Base-by-base conservation (phyloP, 2,888 invertebrate species). In the Stenolophus ochropezus region DNA sequence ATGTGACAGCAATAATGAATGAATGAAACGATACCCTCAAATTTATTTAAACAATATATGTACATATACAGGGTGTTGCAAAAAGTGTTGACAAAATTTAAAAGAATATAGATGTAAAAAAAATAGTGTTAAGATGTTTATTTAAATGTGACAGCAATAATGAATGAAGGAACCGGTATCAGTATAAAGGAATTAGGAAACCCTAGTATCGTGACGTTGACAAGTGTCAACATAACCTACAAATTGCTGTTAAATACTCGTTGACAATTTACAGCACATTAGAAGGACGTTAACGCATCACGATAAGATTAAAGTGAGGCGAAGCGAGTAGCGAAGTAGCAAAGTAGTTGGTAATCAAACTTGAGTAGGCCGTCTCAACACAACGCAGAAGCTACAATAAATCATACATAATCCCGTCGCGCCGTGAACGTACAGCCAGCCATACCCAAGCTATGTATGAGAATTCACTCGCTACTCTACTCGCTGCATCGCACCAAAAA, bases 361-460 rank as follows among this genome's bases (percentile, higher is more conserved):
- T 74, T 74, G 74, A 74, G 74, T 49, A 65, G 65, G 33, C 65
- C 27, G 27, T 65, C 65, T 65, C 65, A 65, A 65, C 65, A 65
- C 65, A 65, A 65, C 33, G 65, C 14, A 74, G 74, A 49, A 25
- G 74, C 49, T 25, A 74, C 74, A 74, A 74, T 74, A 74, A 51
- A 74, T 74, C 74, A 74, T 51, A 74, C 74, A 27, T 74, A 74
- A 74, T 74, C 74, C 74, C 20, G 74, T 74, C 74, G 53, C 53
- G 51, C 18, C 74, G 51, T 25, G 23, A n/a, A n/a, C 18, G 42
- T 20, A 47, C 25, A 69, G 53, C 53, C 18, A 16, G 14, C 18
- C 14, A 14, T 65, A 25, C 33, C 21, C 33, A 47, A 42, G 58
- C 58, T 20, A 58, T 51, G 51, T 16, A 16, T 51, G 16, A 42